Conservation (phyloP, 1,140 invertebrate species). For the Drosophila sp. region DNA sequence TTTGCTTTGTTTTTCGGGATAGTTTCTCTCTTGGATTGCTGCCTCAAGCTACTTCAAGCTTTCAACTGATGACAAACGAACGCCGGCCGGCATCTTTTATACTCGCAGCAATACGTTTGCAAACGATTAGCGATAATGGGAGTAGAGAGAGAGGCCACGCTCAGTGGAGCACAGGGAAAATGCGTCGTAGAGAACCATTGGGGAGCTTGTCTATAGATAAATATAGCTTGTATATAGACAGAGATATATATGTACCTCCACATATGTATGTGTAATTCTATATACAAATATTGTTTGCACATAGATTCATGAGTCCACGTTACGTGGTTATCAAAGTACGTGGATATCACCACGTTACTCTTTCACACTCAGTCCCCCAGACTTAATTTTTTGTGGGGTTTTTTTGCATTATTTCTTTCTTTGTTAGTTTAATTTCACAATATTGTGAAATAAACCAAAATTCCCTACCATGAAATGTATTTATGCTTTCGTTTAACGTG, state of each 20-base stretch:
- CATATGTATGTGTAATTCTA: not conserved
- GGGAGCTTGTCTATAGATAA: not conserved
- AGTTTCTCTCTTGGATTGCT: not conserved
- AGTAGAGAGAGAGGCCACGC: not conserved
- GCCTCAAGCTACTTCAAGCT: not conserved
- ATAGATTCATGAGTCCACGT: not conserved
- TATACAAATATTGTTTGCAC: not conserved
- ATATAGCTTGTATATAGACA: not conserved
- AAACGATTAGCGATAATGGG: constrained; percentile 12
- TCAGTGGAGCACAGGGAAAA: not conserved
- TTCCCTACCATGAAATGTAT: not conserved
- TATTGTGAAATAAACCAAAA: not conserved
- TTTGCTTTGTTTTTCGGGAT: not conserved
- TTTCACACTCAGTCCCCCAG: not conserved
- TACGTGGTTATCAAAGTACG: constrained; percentile 5
- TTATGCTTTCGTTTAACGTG: not conserved
- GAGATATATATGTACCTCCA: not conserved
- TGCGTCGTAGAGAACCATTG: constrained; percentile 1
- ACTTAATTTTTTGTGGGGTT: not conserved
- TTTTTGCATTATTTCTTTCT: not conserved
- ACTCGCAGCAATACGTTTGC: constrained; percentile 3
- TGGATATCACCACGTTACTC: not conserved
- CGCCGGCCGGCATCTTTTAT: constrained; percentile 5
- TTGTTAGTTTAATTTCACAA: not conserved
- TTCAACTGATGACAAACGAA: constrained; percentile 4